These are phyloP conservation scores for Falco rusticolus DNA, from an alignment of 2,797 vertebrate species.

Conservation along the genomic window DNA sequence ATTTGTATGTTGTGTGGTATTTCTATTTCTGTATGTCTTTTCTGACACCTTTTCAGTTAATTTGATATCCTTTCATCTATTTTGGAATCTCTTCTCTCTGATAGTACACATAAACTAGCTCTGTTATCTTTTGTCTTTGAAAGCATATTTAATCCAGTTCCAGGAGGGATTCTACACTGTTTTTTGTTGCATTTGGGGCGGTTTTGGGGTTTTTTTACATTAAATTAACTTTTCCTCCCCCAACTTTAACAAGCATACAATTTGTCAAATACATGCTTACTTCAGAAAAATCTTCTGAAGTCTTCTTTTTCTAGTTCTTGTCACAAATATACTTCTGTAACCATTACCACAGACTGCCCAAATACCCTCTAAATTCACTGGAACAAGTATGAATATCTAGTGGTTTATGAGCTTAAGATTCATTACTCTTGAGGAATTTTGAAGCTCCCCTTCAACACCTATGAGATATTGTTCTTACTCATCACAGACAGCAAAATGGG, in stretches of 20 bases:
- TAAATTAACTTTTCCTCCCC: background rate
- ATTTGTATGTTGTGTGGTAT: background rate
- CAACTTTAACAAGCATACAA: background rate
- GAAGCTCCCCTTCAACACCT: background rate
- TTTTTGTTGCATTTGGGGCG: no score
- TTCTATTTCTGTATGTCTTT: background rate
- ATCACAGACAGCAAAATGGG: background rate
- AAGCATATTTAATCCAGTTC: background rate
- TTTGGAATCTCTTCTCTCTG: background rate
- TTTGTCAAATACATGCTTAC: background rate
- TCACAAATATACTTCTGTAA: background rate
- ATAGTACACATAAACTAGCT: background rate
- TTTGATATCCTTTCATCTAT: background rate
- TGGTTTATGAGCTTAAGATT: background rate
- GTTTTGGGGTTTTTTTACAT: background rate
- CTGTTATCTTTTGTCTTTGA: background rate
- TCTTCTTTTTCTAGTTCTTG: background rate
- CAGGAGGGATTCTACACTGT: background rate
- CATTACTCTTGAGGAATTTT: background rate
- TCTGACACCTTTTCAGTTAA: background rate
- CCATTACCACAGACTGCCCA: background rate
- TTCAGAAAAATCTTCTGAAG: background rate
- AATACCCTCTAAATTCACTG: background rate
- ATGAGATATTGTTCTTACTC: background rate
- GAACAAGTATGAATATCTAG: background rate